Conservation (phyloP, 2,888 invertebrate species). For the Flexamia atlantica region DNA sequence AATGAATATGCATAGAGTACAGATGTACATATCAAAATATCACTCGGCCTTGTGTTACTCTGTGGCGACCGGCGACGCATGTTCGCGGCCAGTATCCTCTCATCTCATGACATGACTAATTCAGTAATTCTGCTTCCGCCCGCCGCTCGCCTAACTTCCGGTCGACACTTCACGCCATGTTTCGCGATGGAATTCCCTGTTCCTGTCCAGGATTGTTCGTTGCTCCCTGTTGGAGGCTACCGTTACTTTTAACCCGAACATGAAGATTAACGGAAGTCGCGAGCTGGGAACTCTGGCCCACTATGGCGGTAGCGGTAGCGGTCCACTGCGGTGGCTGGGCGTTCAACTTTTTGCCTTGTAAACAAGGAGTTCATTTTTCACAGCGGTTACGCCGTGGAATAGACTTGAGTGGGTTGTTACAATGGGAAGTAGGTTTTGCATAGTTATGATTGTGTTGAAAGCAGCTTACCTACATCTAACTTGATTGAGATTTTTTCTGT, state of each 20-base stretch:
- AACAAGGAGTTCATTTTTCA: not conserved
- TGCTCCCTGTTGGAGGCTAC: not conserved
- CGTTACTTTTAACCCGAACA: constrained; percentile 30
- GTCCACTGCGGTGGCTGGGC: too few relatives aligned
- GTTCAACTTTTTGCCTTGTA: not conserved
- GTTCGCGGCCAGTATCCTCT: not conserved
- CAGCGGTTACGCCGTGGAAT: too few relatives aligned
- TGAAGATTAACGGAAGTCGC: not conserved
- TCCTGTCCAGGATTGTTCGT: constrained; percentile 16
- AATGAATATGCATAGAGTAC: constrained; percentile 37
- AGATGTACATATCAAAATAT: constrained; percentile 21
- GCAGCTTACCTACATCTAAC: too few relatives aligned
- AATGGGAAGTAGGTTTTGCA: too few relatives aligned
- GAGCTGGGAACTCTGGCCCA: too few relatives aligned
- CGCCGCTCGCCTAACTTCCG: constrained; percentile 43
- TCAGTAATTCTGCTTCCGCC: constrained; percentile 52
- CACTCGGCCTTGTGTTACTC: constrained; percentile 25
- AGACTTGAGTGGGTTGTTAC: too few relatives aligned
- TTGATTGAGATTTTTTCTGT: too few relatives aligned
- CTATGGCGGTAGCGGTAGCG: too few relatives aligned
- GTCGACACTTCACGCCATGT: constrained; percentile 48
- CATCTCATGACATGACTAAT: constrained; percentile 57
- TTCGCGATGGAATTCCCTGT: constrained; percentile 51
- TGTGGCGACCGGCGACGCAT: constrained; percentile 33
- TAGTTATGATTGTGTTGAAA: too few relatives aligned